Percentiles rank a stretch among this genome's conserved stretches.
Conservation (phyloP, 92 coral and sea anemone genomes). For the Umimayanthus chanpuru region DNA sequence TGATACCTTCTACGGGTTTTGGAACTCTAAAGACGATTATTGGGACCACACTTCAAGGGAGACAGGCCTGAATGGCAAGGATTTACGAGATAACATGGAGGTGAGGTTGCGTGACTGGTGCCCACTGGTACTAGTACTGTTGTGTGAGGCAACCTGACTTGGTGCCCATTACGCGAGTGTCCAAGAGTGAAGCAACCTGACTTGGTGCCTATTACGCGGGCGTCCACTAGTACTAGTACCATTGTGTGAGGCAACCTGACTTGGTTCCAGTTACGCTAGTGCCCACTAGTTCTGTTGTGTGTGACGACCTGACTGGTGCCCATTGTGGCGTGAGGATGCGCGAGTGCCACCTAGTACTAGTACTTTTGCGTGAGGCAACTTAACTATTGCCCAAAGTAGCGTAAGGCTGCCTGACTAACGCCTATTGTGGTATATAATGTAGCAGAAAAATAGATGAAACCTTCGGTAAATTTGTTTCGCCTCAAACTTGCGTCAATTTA, state of each 20-base stretch:
- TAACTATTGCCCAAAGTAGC: background rate
- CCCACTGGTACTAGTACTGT: background rate
- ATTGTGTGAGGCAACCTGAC: background rate
- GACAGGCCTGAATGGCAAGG: conserved; percentile 75
- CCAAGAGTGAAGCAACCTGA: background rate
- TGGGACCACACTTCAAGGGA: conserved; percentile 93
- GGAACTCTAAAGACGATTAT: conserved; percentile 90
- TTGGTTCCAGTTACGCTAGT: too few relatives aligned
- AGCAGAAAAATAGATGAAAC: too few relatives aligned
- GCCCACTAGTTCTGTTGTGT: background rate
- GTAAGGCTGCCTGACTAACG: too few relatives aligned
- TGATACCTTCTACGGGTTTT: conserved; percentile 88
- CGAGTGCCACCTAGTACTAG: background rate
- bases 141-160: conserved; percentile 14
- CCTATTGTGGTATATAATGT: background rate
- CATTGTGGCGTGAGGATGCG: background rate
- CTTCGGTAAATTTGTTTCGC: too few relatives aligned
- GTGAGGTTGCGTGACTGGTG: conserved; percentile 33
- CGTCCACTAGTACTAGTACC: too few relatives aligned
- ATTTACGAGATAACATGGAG: conserved; percentile 82
- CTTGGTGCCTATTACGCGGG: background rate
- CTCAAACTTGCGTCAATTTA: too few relatives aligned
- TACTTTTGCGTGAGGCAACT: background rate
- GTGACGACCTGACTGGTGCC: background rate
- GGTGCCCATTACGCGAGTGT: background rate